These are phyloP conservation scores for Danio aesculapii DNA, from an alignment of 2,797 vertebrate species.

Conservation along the genomic window DNA sequence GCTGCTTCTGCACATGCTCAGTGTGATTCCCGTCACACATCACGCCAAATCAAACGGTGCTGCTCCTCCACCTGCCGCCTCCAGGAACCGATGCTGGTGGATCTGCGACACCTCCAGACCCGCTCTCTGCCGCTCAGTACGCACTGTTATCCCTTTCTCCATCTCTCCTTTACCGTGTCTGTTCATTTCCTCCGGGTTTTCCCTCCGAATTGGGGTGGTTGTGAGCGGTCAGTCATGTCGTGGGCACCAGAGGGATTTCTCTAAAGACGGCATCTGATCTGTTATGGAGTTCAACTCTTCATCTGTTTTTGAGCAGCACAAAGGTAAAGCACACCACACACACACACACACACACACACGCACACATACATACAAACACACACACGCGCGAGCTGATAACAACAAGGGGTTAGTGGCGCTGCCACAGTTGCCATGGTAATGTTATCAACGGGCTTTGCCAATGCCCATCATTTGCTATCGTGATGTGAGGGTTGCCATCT, in stretches of 20 bases:
- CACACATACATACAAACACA: background rate
- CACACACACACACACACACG: background rate
- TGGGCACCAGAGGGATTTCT: slow-evolving; percentile 36
- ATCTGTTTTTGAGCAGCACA: slow-evolving; percentile 86
- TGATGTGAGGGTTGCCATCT: slow-evolving; percentile 37
- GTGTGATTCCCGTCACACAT: slow-evolving; percentile 31
- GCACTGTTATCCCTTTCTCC: background rate
- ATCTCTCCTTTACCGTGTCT: background rate
- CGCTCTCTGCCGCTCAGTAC: background rate
- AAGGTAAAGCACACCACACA: slow-evolving; percentile 78
- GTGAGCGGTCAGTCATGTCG: slow-evolving; percentile 37
- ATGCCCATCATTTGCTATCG: slow-evolving; percentile 29
- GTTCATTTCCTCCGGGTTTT: background rate
- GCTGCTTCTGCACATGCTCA: slow-evolving; percentile 62
- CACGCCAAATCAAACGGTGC: slow-evolving; percentile 35
- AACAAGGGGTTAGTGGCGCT: slow-evolving; percentile 31
- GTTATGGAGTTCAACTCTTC: slow-evolving; percentile 88
- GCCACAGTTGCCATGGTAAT: slow-evolving; percentile 68
- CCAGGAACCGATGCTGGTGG: slow-evolving; percentile 23
- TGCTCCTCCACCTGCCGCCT: slow-evolving; percentile 17
- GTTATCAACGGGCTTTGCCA: slow-evolving; percentile 40
- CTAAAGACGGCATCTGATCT: slow-evolving; percentile 32
- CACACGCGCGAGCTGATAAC: slow-evolving; percentile 4
- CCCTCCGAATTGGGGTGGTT: background rate
- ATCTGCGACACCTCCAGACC: slow-evolving; percentile 22